phyloP scores from a whole-genome alignment of 2,797 vertebrate species.

The Pithecia hirsuta region DNA sequence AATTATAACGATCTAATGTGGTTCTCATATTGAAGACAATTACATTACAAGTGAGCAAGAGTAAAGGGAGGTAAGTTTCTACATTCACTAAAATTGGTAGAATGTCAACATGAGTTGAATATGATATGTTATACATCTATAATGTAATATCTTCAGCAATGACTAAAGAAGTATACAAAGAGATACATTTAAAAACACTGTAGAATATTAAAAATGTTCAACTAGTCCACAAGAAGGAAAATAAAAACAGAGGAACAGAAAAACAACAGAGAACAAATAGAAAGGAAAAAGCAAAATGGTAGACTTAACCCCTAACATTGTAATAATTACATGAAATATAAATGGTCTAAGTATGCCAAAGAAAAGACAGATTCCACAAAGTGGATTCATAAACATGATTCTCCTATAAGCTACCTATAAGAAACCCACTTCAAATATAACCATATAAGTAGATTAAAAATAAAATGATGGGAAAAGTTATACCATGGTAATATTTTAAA shows the following conservation, averaged over 20 bases:
- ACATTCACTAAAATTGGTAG: background rate
- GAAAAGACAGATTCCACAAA: background rate
- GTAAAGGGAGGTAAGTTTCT: background rate
- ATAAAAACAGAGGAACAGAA: background rate
- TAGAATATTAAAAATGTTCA: background rate
- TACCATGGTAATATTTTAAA: background rate
- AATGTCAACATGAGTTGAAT: background rate
- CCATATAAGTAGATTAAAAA: background rate
- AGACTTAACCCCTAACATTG: background rate
- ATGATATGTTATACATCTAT: background rate
- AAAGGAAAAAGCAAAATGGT: background rate
- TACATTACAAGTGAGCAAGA: background rate
- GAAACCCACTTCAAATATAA: background rate
- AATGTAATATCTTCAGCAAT: background rate
- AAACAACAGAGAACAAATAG: background rate
- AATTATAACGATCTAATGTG: background rate
- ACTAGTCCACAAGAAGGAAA: background rate
- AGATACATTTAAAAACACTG: background rate
- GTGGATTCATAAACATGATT: background rate
- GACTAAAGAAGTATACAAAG: background rate
- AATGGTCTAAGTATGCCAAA: background rate
- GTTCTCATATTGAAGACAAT: background rate
- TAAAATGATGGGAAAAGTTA: background rate
- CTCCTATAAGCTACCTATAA: background rate
- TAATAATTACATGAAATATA: slow-evolving; percentile 25